These are phyloP conservation scores for Drosophila biarmipes DNA, from an alignment of 1,140 invertebrate species.

Conservation along the genomic window DNA sequence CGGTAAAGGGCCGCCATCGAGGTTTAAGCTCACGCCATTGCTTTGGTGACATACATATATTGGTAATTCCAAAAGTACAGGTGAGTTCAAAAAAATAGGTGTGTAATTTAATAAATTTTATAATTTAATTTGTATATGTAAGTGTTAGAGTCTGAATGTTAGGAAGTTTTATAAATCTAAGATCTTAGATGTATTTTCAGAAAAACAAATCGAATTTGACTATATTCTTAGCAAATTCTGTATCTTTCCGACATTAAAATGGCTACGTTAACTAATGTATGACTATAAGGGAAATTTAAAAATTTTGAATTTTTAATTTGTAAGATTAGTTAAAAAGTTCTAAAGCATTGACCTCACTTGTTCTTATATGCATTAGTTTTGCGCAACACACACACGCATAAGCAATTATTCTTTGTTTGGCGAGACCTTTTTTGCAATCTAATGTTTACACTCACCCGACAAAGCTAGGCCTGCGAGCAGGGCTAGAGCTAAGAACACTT, in stretches of 20 bases:
- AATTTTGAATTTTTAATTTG: background rate
- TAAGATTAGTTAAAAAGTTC: background rate
- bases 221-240: too few species aligned
- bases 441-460: slow-evolving; percentile 49
- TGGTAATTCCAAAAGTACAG: background rate
- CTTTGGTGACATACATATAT: slow-evolving; percentile 9
- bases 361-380: slow-evolving; percentile 5
- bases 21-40: slow-evolving; percentile 28
- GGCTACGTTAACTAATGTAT: too few species aligned
- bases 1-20: slow-evolving; percentile 64
- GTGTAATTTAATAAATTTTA: too few species aligned
- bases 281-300: too few species aligned
- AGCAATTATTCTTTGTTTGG: slow-evolving; percentile 26
- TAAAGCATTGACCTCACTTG: background rate
- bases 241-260: too few species aligned
- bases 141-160: too few species aligned
- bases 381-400: slow-evolving; percentile 9
- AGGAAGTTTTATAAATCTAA: too few species aligned
- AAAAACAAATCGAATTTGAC: background rate
- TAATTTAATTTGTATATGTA: too few species aligned
- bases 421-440: slow-evolving; percentile 9
- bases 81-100: background rate
- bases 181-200: too few species aligned
- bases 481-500: slow-evolving; percentile 48
- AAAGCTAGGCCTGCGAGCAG: slow-evolving; percentile 54